Evolutionary conservation across 2,113 vertebrate genomes (phyloP), one percentile per base, ranked within the genome.

Genomic region (Poecile atricapillus): DNA sequence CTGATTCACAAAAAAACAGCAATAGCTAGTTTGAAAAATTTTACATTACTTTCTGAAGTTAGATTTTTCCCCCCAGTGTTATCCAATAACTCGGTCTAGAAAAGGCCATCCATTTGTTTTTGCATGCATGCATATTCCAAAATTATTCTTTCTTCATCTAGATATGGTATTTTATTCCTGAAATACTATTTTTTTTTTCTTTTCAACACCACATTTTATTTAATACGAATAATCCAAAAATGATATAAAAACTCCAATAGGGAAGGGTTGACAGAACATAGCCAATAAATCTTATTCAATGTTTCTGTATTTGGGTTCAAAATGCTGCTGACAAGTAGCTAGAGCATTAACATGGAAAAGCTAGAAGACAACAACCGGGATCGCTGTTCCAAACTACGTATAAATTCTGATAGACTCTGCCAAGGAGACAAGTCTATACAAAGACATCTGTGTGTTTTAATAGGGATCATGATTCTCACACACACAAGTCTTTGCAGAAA

Each of bases 391-490:
- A 44, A 64, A 44, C 2, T 30, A 21, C 13, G 15, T 21, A 16
- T n/a, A 80, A 69, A 87, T 85, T 92, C 46, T 56, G 63, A 56
- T 33, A 71, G 39, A 55, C 18, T 82, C n/a, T 81, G 46, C 33
- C 28, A 70, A 73, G 13, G 23, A 84, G 27, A 56, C 56, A 87
- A 82, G 9, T 35, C 74, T 71, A 2, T 47, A 15, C 47, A 52
- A 71, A 89, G 58, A 75, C 65, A 82, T 82, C 77, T 96, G 52
- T 59, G 82, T 71, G 22, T 71, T 84, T 92, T 94, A 91, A 60
- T 63, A 87, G 22, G 27, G 41, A 75, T 89, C 44, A 64, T 67
- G 84, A 91, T 87, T 95, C 47, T 71, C 68, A 10, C 28, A 75
- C 30, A 62, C 53, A 67, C 30, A 69, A 0, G 1, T 30, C 60